A percentile compares a stretch with the other conserved stretches of the same genome.
These are phyloP conservation scores for Orbicella faveolata DNA, from an alignment of 64 coral and sea anemone genomes.

Conservation along the genomic window DNA sequence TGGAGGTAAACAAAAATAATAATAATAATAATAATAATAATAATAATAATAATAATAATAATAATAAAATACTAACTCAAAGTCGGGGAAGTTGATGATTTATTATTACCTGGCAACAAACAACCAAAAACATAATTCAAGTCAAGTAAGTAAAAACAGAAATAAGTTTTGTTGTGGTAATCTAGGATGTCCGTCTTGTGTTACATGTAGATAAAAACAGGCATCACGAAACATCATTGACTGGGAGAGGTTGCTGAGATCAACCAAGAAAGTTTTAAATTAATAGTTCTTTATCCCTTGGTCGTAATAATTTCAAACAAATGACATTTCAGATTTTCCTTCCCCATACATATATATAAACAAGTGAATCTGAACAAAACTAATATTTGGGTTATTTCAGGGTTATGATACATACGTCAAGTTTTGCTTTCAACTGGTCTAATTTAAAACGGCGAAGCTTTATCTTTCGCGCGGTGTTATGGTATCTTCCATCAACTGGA, in stretches of 20 bases:
- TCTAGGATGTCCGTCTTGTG: too few relatives aligned
- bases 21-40: too few relatives aligned
- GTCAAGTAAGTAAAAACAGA: too few relatives aligned
- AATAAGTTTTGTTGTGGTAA: neutral
- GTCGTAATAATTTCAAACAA: too few relatives aligned
- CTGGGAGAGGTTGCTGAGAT: too few relatives aligned
- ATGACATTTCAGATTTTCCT: too few relatives aligned
- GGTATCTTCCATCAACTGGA: slow-evolving; percentile 82
- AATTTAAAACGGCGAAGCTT: slow-evolving; percentile 69
- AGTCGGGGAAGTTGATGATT: neutral
- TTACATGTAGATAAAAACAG: too few relatives aligned
- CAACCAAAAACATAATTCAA: too few relatives aligned
- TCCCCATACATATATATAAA: neutral
- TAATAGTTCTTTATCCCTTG: too few relatives aligned
- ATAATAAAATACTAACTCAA: neutral
- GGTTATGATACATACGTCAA: slow-evolving; percentile 47
- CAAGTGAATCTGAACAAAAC: neutral
- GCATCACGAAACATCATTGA: too few relatives aligned
- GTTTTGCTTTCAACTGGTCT: slow-evolving; percentile 55
- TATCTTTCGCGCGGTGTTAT: slow-evolving; percentile 75
- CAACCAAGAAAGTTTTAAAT: too few relatives aligned
- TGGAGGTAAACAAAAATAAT: neutral
- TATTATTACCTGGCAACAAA: neutral
- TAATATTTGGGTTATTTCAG: neutral
- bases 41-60: too few relatives aligned